Percentiles rank a stretch among this genome's conserved stretches.
phyloP scores from a whole-genome alignment of 2,888 invertebrate species.

The Hemithea aestivaria region DNA sequence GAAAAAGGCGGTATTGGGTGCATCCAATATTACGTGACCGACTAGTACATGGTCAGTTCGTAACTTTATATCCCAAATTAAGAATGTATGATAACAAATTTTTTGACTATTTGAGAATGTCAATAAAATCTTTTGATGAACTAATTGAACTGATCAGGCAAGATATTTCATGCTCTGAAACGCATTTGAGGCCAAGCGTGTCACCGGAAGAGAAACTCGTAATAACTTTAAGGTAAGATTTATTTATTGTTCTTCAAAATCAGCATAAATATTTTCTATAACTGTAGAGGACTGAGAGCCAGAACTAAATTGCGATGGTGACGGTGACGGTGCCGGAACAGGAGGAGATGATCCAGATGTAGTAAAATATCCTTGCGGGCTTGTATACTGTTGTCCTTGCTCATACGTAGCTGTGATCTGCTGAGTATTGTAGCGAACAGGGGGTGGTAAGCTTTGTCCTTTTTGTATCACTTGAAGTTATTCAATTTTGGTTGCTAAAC shows the following conservation, averaged over 20 bases:
- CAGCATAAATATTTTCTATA: conserved; percentile 26
- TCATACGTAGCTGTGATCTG: conserved; percentile 29
- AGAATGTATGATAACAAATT: conserved; percentile 32
- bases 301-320: no score
- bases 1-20: conserved; percentile 23
- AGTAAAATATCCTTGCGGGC: conserved; percentile 32
- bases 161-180: conserved; percentile 26
- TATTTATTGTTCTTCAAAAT: conserved; percentile 27
- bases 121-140: conserved; percentile 36
- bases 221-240: conserved; percentile 23
- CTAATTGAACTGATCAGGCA: conserved; percentile 32
- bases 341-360: no score
- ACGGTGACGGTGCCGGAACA: no score
- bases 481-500: neutral
- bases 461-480: neutral
- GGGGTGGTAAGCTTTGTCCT: neutral
- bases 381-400: conserved; percentile 27
- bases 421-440: conserved; percentile 26
- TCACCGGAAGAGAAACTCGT: conserved; percentile 13
- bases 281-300: conserved; percentile 25
- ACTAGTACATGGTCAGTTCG: conserved; percentile 14
- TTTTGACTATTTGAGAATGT: conserved; percentile 38
- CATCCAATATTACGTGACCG: conserved; percentile 7
- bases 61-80: conserved; percentile 37
- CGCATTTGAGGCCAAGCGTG: conserved; percentile 3